Conservation (phyloP, 2,113 vertebrate species). For the Oostethus manadensis region DNA sequence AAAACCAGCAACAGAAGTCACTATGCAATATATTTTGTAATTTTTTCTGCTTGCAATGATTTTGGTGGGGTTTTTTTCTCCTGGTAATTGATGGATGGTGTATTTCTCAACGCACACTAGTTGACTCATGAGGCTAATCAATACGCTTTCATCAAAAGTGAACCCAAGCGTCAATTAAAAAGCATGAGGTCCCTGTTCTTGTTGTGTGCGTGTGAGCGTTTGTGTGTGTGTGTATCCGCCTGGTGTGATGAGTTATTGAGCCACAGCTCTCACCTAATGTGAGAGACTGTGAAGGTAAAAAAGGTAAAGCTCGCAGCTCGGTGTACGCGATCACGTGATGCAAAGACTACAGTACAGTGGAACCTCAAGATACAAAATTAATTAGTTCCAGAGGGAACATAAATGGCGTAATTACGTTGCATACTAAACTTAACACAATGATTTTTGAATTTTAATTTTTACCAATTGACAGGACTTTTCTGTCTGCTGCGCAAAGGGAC, state of each 20-base stretch:
- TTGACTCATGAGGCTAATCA: constrained; percentile 57
- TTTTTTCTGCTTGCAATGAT: constrained; percentile 33
- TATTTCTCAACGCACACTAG: constrained; percentile 45
- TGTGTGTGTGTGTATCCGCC: constrained; percentile 26
- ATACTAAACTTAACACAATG: too few species aligned
- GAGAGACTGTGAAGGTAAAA: constrained; percentile 40
- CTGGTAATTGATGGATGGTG: constrained; percentile 35
- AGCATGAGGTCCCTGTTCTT: constrained; percentile 40
- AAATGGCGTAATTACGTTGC: too few species aligned
- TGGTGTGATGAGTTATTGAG: constrained; percentile 56
- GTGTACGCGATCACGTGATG: not conserved
- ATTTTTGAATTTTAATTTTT: too few species aligned
- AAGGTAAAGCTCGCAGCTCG: constrained; percentile 14
- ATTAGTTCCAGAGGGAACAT: too few species aligned
- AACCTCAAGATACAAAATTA: too few species aligned
- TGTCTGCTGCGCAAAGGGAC: too few species aligned
- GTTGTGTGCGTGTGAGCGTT: constrained; percentile 33
- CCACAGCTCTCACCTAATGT: constrained; percentile 38
- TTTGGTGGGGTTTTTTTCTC: constrained; percentile 61
- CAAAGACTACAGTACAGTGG: too few species aligned
- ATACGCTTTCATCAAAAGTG: constrained; percentile 60
- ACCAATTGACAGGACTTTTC: too few species aligned
- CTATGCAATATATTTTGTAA: constrained; percentile 74
- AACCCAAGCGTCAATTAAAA: constrained; percentile 66
- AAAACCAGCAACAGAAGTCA: constrained; percentile 66